Percentiles rank a stretch among this genome's conserved stretches.
Evolutionary conservation across 2,797 vertebrate species (phyloP).

Genomic region (Myotis planiceps): DNA sequence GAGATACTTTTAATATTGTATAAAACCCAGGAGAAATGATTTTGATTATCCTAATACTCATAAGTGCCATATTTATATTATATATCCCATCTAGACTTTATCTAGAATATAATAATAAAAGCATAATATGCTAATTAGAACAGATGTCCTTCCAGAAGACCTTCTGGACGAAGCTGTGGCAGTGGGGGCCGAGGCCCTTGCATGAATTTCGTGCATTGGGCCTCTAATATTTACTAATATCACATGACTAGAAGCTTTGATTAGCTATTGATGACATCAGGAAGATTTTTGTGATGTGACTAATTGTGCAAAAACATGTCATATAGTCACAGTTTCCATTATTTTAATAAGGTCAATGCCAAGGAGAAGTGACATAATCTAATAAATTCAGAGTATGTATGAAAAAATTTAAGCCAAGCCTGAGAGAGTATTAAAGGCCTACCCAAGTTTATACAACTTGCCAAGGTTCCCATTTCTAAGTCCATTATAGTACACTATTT

Average conservation of each 20-base stretch:
- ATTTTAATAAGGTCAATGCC: background rate
- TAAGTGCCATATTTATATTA: background rate
- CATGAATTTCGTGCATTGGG: no score
- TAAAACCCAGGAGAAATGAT: background rate
- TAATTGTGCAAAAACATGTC: background rate
- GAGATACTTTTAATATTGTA: background rate
- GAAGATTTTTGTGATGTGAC: background rate
- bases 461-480: background rate
- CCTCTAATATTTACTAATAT: background rate
- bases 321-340: background rate
- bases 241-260: background rate
- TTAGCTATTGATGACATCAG: background rate
- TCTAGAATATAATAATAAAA: background rate
- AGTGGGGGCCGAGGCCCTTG: no score
- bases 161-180: no score
- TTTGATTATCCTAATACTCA: background rate
- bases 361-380: background rate
- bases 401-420: background rate
- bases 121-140: no score
- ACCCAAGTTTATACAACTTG: background rate
- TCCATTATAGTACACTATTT: background rate
- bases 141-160: no score
- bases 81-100: background rate
- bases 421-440: background rate
- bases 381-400: background rate